Percentiles rank a stretch among this genome's conserved stretches.
These are phyloP conservation scores for Lasioglossum morio DNA, from an alignment of 2,888 invertebrate species.

Conservation along the genomic window DNA sequence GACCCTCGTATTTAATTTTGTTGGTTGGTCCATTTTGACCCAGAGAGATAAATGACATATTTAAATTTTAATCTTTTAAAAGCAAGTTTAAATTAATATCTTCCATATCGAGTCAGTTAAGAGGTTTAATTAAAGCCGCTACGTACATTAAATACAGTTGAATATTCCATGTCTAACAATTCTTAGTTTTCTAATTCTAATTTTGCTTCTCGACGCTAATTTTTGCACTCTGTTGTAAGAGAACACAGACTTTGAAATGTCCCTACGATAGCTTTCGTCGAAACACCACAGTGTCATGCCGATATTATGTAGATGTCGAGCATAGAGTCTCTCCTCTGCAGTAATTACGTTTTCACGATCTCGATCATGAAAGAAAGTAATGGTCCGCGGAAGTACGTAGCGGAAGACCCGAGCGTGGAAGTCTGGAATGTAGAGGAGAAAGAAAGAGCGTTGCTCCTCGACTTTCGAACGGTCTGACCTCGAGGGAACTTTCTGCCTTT, in stretches of 20 bases:
- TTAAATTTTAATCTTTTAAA: too few species aligned
- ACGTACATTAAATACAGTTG: too few species aligned
- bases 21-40: too few species aligned
- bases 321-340: background rate
- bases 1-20: too few species aligned
- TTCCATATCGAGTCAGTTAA: too few species aligned
- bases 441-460: constrained; percentile 11
- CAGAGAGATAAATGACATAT: too few species aligned
- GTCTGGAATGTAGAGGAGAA: constrained; percentile 11
- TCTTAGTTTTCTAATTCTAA: too few species aligned
- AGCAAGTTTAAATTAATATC: too few species aligned
- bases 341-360: background rate
- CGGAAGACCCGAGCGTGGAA: background rate
- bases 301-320: background rate
- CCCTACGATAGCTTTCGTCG: background rate
- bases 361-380: background rate
- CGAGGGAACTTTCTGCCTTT: constrained; percentile 59
- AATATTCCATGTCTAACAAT: too few species aligned
- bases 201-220: too few species aligned
- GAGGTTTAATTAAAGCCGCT: too few species aligned
- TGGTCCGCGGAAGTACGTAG: background rate
- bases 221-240: background rate
- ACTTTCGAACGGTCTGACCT: constrained; percentile 60
- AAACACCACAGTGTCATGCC: background rate
- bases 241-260: background rate